A percentile compares a stretch with the other conserved stretches of the same genome.
Conservation (phyloP, 2,797 vertebrate species). For the Pelochelys cantorii region DNA sequence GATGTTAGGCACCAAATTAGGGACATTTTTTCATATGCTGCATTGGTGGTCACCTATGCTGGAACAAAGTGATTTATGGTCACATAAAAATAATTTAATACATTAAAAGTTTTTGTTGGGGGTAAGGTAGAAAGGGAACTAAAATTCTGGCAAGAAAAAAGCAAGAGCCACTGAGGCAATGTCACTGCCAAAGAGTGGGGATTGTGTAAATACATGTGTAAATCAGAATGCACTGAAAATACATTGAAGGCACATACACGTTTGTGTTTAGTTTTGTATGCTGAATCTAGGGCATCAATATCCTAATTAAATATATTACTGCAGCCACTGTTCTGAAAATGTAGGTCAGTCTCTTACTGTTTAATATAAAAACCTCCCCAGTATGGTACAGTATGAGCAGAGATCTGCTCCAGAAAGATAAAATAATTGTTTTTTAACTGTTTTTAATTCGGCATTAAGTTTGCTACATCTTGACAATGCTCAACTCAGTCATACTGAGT, state of each 20-base stretch:
- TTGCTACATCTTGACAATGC: conserved; percentile 19
- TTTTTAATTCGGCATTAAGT: background rate
- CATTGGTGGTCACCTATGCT: background rate
- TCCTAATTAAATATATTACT: background rate
- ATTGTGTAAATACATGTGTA: background rate
- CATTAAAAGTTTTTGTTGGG: background rate
- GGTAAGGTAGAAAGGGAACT: background rate
- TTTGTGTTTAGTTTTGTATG: conserved; percentile 1
- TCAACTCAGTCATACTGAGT: background rate
- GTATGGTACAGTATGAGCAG: background rate
- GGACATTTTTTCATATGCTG: background rate
- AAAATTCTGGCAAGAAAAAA: background rate
- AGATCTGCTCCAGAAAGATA: conserved; percentile 28
- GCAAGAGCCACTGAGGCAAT: background rate
- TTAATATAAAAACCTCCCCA: background rate
- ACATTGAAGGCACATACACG: background rate
- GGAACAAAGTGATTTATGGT: background rate
- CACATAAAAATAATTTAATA: background rate
- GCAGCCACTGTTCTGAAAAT: conserved; percentile 44
- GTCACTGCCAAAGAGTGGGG: background rate
- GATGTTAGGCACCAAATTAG: background rate
- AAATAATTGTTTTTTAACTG: background rate
- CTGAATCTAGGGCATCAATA: background rate
- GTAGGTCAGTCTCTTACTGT: conserved; percentile 3
- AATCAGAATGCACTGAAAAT: background rate